Conservation (phyloP, 2,888 invertebrate genomes). For the Dusona sp. region DNA sequence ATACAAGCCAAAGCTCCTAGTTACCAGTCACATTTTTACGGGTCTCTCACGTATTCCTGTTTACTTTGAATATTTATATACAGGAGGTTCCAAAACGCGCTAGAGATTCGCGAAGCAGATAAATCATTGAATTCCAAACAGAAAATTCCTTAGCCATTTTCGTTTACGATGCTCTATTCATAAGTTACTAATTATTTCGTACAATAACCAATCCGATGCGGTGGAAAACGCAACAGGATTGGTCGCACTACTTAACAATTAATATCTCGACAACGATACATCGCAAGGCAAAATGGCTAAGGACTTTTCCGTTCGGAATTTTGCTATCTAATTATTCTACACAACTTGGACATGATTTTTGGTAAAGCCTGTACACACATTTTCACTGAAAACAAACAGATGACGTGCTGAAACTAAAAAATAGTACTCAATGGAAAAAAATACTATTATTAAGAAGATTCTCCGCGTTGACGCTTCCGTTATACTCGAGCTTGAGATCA, state of each 20-base stretch:
- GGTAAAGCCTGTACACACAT: not conserved
- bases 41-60: not conserved
- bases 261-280: not conserved
- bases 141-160: no score
- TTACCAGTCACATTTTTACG: conserved; percentile 28
- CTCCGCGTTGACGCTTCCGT: not conserved
- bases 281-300: not conserved
- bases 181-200: not conserved
- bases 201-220: not conserved
- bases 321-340: not conserved
- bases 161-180: not conserved
- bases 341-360: not conserved
- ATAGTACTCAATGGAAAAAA: not conserved
- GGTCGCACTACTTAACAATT: not conserved
- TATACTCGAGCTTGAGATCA: conserved; percentile 4
- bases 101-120: not conserved
- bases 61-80: not conserved
- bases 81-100: not conserved
- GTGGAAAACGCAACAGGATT: not conserved
- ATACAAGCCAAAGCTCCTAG: conserved; percentile 27
- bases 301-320: not conserved
- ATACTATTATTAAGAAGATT: not conserved
- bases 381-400: conserved; percentile 19
- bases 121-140: not conserved
- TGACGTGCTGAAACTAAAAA: not conserved